Evolutionary conservation across 2,888 invertebrate genomes (phyloP).

Genomic region (Atrina japonica): DNA sequence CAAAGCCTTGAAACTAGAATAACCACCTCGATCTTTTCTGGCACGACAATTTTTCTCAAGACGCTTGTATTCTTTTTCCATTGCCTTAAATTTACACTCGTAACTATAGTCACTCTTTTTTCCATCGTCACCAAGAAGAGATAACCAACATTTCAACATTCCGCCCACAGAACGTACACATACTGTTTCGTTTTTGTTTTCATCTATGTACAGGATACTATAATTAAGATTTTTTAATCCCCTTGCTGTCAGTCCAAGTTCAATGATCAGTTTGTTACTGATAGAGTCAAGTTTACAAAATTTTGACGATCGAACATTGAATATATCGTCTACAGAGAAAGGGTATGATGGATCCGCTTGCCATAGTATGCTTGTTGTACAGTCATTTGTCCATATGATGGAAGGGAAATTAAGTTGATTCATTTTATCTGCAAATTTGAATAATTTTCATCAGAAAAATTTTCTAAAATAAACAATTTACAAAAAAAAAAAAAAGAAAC

Average conservation of each 20-base stretch:
- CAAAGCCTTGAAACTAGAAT: not conserved
- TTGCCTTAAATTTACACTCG: constrained; percentile 6
- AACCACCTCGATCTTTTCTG: constrained; percentile 7
- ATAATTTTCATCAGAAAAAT: too few relatives aligned
- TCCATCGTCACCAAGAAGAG: not conserved
- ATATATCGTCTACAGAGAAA: too few relatives aligned
- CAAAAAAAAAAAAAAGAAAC: too few relatives aligned
- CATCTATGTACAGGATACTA: constrained; percentile 1
- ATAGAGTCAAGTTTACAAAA: too few relatives aligned
- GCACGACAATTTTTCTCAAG: constrained; percentile 13
- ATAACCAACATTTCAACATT: constrained; percentile 11
- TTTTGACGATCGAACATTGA: too few relatives aligned
- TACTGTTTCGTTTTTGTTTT: not conserved
- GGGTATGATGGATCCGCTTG: too few relatives aligned
- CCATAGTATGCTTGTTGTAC: too few relatives aligned
- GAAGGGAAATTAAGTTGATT: too few relatives aligned
- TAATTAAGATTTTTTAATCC: constrained; percentile 9
- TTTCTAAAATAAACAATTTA: too few relatives aligned
- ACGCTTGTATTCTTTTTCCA: constrained; percentile 12
- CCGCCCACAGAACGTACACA: constrained; percentile 11
- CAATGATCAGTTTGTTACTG: too few relatives aligned
- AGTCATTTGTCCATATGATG: too few relatives aligned
- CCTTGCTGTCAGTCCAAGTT: constrained; percentile 5
- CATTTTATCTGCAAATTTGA: too few relatives aligned
- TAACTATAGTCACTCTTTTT: constrained; percentile 16